These are phyloP conservation scores for Alauda arvensis DNA, from an alignment of 2,797 vertebrate genomes.

Conservation along the genomic window DNA sequence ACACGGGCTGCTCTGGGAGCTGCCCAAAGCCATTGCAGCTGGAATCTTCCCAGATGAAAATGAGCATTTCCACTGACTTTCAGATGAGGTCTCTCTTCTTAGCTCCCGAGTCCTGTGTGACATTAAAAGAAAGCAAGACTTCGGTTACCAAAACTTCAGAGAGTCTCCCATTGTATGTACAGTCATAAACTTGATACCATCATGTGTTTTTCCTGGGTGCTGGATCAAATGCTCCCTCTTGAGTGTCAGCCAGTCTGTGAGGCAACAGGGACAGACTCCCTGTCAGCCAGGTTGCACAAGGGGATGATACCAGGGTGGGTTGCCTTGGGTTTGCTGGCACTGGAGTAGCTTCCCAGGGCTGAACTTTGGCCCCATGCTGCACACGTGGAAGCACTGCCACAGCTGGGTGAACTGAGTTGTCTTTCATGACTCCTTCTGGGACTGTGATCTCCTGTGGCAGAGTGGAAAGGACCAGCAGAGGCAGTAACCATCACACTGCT, in stretches of 20 bases:
- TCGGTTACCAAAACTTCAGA: background rate
- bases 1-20: background rate
- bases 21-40: background rate
- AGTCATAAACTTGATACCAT: background rate
- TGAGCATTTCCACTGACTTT: background rate
- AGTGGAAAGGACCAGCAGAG: background rate
- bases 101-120: background rate
- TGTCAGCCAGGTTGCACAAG: background rate
- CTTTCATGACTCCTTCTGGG: background rate
- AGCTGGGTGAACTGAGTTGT: background rate
- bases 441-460: rapidly evolving
- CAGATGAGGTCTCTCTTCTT: background rate
- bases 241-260: background rate
- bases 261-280: background rate
- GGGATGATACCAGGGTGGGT: background rate
- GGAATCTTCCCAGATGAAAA: background rate
- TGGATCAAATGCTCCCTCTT: background rate
- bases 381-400: background rate
- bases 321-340: background rate
- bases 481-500: background rate
- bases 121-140: background rate
- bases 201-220: background rate
- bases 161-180: background rate
- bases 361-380: background rate
- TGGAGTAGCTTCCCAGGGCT: background rate